Evolutionary conservation across 2,797 vertebrate species (phyloP), one percentile per base, ranked within the genome.

Genomic region (Acipenser ruthenus): DNA sequence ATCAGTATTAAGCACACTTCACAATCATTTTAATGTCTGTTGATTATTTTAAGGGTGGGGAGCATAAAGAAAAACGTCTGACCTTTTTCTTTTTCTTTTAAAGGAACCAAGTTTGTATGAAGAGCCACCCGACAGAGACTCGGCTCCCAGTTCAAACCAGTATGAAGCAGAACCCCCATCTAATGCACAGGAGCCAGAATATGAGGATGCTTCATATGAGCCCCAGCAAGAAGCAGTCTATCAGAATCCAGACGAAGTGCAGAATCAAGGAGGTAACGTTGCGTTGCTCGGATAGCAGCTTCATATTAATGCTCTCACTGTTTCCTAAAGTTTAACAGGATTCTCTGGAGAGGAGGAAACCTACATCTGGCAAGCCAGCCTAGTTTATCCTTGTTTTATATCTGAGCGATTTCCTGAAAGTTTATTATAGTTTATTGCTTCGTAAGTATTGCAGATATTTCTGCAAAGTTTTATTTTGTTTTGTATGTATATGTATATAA

Each of bases 161-260:
- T 80, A 62, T 0, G 86, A 91, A 67, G 70, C 71, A 0, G 89
- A 92, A 74, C 68, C 81, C 0, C 49, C 51, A 49, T 79, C 71
- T 50, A 78, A 74, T 49, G 12, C 55, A 0, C 78, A 75, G 1
- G 75, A 83, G 6, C 2, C 72, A 0, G 67, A 73, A 8, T 82
- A 84, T 69, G 76, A 77, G 2, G 86, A 88, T 53, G 74, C 81
- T 0, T 55, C 49, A 11, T 77, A 79, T 64, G 83, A 79, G 62
- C 84, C 77, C 0, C 74, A 79, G 50, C 77, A 91, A 0, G 90
- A 91, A 62, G 83, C 89, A 0, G 84, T 92, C 4, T 95, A 95
- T 59, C 88, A 91, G 71, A 83, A 72, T 55, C 71, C 90, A 0
- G 85, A 83, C 7, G 82, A 83, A 6, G 77, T 79, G 55, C 80